Percentiles rank a stretch among this genome's conserved stretches.
phyloP scores from a whole-genome alignment of 2,113 vertebrate species.

The Corythornis madagascariensis region DNA sequence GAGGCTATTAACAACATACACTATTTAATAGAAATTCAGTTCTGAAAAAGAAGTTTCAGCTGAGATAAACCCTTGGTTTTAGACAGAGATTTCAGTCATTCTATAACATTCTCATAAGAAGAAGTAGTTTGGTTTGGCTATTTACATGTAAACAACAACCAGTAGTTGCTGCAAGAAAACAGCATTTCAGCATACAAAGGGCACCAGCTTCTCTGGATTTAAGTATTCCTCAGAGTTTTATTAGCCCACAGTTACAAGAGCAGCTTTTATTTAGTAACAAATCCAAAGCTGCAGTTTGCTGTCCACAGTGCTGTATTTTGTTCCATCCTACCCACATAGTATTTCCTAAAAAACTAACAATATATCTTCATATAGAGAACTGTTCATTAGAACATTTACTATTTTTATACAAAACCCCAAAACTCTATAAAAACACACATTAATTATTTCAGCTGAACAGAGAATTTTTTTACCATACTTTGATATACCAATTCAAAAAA shows the following conservation, averaged over 20 bases:
- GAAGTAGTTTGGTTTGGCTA: accelerated
- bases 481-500: not conserved
- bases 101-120: too few species aligned
- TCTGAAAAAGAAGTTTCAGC: not conserved
- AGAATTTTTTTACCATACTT: not conserved
- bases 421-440: not conserved
- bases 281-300: not conserved
- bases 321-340: not conserved
- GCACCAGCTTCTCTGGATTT: accelerated
- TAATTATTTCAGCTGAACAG: not conserved
- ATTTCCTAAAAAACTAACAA: not conserved
- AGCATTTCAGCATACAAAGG: not conserved
- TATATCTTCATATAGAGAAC: not conserved
- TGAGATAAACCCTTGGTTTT: not conserved
- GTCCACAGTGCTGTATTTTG: not conserved
- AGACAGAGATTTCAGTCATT: not conserved
- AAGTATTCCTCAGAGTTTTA: not conserved
- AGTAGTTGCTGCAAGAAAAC: not conserved
- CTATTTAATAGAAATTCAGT: accelerated
- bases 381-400: accelerated
- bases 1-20: accelerated
- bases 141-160: accelerated
- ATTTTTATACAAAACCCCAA: not conserved
- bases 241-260: accelerated
- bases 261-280: not conserved